Evolutionary conservation across 2,888 invertebrate genomes (phyloP).

Genomic region (Heliconius aoede): DNA sequence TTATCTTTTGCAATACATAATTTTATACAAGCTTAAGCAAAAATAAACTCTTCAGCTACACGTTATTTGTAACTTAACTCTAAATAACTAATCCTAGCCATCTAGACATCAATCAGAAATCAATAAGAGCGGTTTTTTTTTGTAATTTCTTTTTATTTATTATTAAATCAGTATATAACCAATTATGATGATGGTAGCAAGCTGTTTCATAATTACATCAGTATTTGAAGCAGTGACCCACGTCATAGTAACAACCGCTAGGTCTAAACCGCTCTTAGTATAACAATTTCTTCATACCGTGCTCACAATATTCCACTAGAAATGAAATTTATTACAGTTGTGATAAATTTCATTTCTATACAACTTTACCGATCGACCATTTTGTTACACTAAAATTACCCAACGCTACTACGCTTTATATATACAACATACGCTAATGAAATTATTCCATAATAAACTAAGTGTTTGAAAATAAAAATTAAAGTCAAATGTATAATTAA

Average conservation of each 20-base stretch:
- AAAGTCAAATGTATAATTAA: background rate
- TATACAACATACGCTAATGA: conserved; percentile 54
- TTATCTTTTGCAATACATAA: conserved; percentile 75
- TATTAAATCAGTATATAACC: background rate
- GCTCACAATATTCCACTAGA: conserved; percentile 57
- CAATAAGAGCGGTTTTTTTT: conserved; percentile 48
- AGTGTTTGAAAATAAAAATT: too few relatives aligned
- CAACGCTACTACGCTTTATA: conserved; percentile 66
- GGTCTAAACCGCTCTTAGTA: conserved; percentile 44
- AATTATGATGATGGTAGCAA: conserved; percentile 26
- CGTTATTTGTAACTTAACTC: conserved; percentile 45
- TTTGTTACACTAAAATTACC: conserved; percentile 59
- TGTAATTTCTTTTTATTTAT: background rate
- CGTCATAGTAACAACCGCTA: conserved; percentile 34
- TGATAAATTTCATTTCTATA: conserved; percentile 30
- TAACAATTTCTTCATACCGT: conserved; percentile 76
- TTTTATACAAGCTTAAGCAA: conserved; percentile 81
- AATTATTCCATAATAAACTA: background rate
- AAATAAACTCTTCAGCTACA: conserved; percentile 78
- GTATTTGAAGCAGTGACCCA: conserved; percentile 6
- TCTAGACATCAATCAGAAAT: conserved; percentile 56
- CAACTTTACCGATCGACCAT: conserved; percentile 52
- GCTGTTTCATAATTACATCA: background rate
- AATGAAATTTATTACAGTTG: conserved; percentile 20
- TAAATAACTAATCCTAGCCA: conserved; percentile 51